phyloP scores from a whole-genome alignment of 2,113 vertebrate species.

The Ellobius talpinus region DNA sequence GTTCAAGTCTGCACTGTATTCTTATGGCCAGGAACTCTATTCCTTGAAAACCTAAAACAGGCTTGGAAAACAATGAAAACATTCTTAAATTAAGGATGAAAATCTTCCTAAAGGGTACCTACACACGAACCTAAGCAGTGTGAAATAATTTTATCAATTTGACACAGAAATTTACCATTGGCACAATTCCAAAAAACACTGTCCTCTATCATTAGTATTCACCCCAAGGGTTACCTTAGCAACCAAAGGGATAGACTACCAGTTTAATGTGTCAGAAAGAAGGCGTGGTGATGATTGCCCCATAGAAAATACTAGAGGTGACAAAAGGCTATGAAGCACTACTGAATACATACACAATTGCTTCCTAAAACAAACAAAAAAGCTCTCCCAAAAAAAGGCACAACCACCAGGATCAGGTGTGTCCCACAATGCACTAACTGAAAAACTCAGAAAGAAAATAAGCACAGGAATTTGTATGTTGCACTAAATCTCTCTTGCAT shows the following conservation, averaged over 20 bases:
- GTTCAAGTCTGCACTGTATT: conserved; percentile 11
- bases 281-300: neutral
- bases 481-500: neutral
- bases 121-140: neutral
- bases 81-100: neutral
- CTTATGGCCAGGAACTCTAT: neutral
- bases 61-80: neutral
- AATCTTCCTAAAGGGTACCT: neutral
- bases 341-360: neutral
- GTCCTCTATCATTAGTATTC: neutral
- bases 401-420: neutral
- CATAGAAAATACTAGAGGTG: neutral
- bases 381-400: neutral
- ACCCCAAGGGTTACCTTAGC: conserved; percentile 43
- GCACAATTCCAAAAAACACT: conserved; percentile 28
- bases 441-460: neutral
- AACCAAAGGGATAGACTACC: conserved; percentile 11
- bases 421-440: conserved; percentile 34
- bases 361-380: neutral
- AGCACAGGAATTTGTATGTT: neutral
- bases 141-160: conserved; percentile 44
- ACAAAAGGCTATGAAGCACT: conserved; percentile 23
- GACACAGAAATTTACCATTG: neutral
- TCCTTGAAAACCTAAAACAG: conserved; percentile 40
- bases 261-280: conserved; percentile 42